These are phyloP conservation scores for Stegodyphus mimosarum DNA, from an alignment of 1,140 invertebrate species.

Conservation along the genomic window DNA sequence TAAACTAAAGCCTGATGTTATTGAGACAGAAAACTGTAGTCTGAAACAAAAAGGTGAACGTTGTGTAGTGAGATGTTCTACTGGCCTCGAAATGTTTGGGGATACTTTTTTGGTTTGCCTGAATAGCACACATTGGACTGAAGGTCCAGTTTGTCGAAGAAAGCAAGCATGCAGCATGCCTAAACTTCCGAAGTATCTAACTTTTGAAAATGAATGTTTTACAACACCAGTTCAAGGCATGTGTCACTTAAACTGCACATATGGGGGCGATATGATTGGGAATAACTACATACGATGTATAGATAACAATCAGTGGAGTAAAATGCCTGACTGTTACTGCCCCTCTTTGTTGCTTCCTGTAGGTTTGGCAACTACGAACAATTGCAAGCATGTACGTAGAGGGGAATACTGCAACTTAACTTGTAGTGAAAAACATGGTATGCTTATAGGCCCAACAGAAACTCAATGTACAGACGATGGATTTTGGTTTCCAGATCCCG, in stretches of 20 bases:
- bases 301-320: not conserved
- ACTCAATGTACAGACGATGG: no score
- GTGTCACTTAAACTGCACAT: not conserved
- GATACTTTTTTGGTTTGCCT: not conserved
- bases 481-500: no score
- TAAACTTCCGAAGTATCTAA: not conserved
- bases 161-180: not conserved
- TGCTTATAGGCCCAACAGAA: no score
- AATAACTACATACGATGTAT: conserved; percentile 5
- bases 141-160: not conserved
- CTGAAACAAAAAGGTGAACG: not conserved
- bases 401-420: not conserved
- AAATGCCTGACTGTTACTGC: conserved; percentile 9
- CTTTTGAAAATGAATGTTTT: not conserved
- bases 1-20: no score
- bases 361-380: not conserved
- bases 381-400: not conserved
- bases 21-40: not conserved
- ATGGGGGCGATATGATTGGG: not conserved
- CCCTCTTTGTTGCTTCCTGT: not conserved
- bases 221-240: not conserved
- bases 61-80: not conserved
- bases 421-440: not conserved
- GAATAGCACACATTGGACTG: not conserved
- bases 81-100: no score